phyloP scores from a whole-genome alignment of 2,888 invertebrate genomes.

The Panopea generosa region DNA sequence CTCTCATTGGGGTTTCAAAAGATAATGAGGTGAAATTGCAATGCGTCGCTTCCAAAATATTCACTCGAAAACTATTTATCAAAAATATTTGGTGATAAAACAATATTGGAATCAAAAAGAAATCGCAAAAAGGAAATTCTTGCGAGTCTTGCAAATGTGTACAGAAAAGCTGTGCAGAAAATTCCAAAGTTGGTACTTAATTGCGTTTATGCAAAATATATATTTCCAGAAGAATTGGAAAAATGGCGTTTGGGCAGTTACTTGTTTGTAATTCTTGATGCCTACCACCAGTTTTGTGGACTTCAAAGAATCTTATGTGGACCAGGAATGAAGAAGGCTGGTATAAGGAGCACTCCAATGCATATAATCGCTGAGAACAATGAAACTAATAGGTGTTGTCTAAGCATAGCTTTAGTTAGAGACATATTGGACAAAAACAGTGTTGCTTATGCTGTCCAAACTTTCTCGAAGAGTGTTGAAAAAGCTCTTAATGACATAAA shows the following conservation, averaged over 20 bases:
- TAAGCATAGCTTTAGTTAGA: slow-evolving; percentile 7
- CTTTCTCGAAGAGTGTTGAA: slow-evolving; percentile 19
- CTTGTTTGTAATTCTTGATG: neutral
- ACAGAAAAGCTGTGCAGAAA: neutral
- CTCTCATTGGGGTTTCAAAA: neutral
- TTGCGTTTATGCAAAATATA: neutral
- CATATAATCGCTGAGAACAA: slow-evolving; percentile 8
- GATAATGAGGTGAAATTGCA: neutral
- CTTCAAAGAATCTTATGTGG: neutral
- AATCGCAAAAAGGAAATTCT: neutral
- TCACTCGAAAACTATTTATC: neutral
- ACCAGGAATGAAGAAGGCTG: neutral
- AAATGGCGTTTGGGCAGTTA: neutral
- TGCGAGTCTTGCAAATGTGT: neutral
- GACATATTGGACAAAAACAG: slow-evolving; percentile 31
- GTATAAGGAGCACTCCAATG: neutral
- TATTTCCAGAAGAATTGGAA: neutral
- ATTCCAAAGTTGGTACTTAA: neutral
- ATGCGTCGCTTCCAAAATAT: neutral
- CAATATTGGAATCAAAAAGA: neutral
- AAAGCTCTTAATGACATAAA: neutral
- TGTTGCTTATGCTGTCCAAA: slow-evolving; percentile 7
- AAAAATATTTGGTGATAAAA: neutral
- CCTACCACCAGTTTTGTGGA: neutral
- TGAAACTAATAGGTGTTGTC: neutral